Evolutionary conservation across 30 jellyfish, hydroid and myxozoan genomes (phyloP), one percentile per base, ranked within the genome.

Genomic region (Hydractinia echinata): DNA sequence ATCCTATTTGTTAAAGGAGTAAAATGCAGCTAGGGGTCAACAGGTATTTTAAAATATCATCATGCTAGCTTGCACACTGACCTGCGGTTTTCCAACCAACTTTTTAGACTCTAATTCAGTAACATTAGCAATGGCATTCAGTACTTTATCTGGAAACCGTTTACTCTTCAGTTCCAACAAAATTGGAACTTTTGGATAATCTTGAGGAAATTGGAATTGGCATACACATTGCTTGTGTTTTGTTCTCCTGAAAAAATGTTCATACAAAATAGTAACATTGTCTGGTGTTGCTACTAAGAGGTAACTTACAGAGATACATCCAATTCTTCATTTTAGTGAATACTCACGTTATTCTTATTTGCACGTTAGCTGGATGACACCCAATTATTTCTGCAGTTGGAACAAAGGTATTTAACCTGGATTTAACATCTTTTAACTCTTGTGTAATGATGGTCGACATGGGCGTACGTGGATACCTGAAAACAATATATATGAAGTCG

Each of bases 51-150:
- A 64, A 64, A 64, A 64, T 51, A 64, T 64, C 7, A 51, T 16
- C 69, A 58, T 3, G 18, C 18, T 11, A 0, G 69, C 69, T 11
- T 11, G 10, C 39, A 71, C 9, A 55, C 52, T 5, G 69, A 89
- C 97, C 95, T 89, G 97, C 5, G 86, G 82, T 58, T 95, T 73
- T 54, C 95, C 97, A 30, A 85, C 87, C 58, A 89, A 18, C 56
- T 89, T 89, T 69, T 89, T 89, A 55, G 92, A 86, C 79, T 89
- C 97, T 81, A 76, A 92, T 15, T 89, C 97, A 67, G 88, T 69
- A 74, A 86, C 62, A 14, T 76, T 73, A 50, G 73, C 62, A 61
- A 89, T 53, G 15, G 88, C 55, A 74, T 69, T 52, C 66, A 84
- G 61, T 11, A 89, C 92, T 56, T 89, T 89, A 13, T 67, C 95